Conservation (phyloP, 2,113 vertebrate genomes). For the Pantherophis guttatus region DNA sequence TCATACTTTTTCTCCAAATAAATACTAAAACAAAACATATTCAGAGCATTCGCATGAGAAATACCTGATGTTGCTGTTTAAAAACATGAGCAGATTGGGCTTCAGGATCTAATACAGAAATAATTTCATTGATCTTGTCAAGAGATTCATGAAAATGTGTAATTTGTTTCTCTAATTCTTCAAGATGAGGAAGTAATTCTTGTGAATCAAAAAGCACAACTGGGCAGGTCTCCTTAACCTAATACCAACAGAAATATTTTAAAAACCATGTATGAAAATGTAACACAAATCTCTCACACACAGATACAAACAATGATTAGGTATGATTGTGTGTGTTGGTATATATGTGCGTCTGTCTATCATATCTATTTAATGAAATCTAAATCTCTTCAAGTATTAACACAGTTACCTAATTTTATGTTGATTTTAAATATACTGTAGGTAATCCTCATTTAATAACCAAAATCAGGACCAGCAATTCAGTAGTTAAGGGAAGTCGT, state of each 20-base stretch:
- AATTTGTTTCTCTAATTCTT: constrained; percentile 91
- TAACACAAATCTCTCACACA: background rate
- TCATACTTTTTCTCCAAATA: background rate
- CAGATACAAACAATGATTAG: background rate
- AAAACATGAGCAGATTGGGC: constrained; percentile 77
- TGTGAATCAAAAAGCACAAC: constrained; percentile 82
- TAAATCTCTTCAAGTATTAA: background rate
- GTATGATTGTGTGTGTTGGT: background rate
- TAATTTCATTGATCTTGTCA: constrained; percentile 82
- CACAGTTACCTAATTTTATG: background rate
- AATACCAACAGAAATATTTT: constrained; percentile 35
- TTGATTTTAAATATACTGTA: background rate
- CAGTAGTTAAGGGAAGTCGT: background rate
- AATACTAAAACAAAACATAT: background rate
- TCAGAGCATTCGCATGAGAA: constrained; percentile 27
- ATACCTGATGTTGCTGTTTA: constrained; percentile 88
- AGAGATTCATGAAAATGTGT: constrained; percentile 85
- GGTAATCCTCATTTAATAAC: background rate
- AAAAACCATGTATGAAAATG: background rate
- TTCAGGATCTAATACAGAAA: constrained; percentile 75
- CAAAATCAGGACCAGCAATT: background rate
- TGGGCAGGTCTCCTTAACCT: constrained; percentile 86
- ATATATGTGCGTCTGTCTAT: background rate
- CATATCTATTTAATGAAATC: background rate
- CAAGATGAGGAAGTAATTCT: constrained; percentile 77